These are phyloP conservation scores for human DNA, from an alignment of 2,113 vertebrate species.

Conservation along the genomic window DNA sequence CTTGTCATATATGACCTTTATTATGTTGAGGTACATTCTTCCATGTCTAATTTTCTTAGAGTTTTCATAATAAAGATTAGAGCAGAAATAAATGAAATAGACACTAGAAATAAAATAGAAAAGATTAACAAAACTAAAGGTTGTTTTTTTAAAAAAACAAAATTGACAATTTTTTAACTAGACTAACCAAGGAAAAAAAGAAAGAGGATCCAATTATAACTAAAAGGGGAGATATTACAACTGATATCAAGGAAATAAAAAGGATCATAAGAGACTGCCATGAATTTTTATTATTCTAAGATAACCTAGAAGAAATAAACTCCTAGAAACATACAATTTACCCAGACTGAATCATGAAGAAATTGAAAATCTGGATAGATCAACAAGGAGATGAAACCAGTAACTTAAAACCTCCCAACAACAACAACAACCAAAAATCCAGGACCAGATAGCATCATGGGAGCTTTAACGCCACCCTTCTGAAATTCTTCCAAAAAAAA, in stretches of 20 bases:
- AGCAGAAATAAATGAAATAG: background rate
- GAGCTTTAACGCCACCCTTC: background rate
- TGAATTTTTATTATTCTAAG: background rate
- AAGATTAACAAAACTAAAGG: background rate
- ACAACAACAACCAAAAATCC: background rate
- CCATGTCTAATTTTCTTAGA: background rate
- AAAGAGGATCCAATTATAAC: background rate
- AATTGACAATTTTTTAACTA: background rate
- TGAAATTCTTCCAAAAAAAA: background rate
- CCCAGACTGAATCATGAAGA: background rate
- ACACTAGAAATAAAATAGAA: background rate
- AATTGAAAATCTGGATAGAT: background rate
- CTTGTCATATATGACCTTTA: background rate
- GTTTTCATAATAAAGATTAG: background rate
- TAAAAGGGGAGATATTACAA: background rate
- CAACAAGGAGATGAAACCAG: background rate
- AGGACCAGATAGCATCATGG: background rate
- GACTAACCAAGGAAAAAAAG: background rate
- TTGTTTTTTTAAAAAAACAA: background rate
- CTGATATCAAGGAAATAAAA: background rate
- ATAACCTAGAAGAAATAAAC: background rate
- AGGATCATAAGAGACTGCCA: background rate
- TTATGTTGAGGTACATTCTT: background rate
- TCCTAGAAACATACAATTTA: background rate
- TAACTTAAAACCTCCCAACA: background rate